These are phyloP conservation scores for Epicampocera succincta DNA, from an alignment of 2,888 invertebrate species.

Conservation along the genomic window DNA sequence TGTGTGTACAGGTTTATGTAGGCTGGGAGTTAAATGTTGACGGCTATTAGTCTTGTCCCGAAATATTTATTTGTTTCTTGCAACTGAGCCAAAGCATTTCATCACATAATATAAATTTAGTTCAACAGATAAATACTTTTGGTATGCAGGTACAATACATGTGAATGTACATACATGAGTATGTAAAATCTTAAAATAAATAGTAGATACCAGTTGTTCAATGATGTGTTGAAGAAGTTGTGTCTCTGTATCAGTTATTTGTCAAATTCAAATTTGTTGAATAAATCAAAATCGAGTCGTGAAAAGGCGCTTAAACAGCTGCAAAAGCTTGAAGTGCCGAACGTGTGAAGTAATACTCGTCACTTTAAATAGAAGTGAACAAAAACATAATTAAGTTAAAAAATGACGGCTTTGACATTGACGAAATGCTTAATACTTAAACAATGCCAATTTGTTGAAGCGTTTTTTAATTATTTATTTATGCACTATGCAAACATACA, in stretches of 20 bases:
- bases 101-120: too few relatives aligned
- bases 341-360: constrained; percentile 61
- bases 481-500: too few relatives aligned
- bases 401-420: constrained; percentile 33
- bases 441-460: neutral
- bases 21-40: too few relatives aligned
- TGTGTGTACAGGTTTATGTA: too few relatives aligned
- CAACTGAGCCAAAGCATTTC: too few relatives aligned
- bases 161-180: neutral
- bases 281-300: constrained; percentile 38
- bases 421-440: constrained; percentile 38
- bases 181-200: neutral
- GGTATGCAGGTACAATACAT: too few relatives aligned
- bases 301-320: neutral
- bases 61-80: too few relatives aligned
- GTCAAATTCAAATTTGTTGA: constrained; percentile 57
- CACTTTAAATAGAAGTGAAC: constrained; percentile 42
- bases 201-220: constrained; percentile 43
- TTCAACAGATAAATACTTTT: too few relatives aligned
- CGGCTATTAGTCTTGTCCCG: too few relatives aligned
- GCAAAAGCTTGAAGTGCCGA: constrained; percentile 20
- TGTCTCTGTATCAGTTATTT: constrained; percentile 48
- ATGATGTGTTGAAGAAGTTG: constrained; percentile 45
- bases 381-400: constrained; percentile 31
- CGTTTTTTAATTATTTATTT: neutral